Evolutionary conservation across 2,888 invertebrate genomes (phyloP).

Genomic region (Brassicogethes aeneus): DNA sequence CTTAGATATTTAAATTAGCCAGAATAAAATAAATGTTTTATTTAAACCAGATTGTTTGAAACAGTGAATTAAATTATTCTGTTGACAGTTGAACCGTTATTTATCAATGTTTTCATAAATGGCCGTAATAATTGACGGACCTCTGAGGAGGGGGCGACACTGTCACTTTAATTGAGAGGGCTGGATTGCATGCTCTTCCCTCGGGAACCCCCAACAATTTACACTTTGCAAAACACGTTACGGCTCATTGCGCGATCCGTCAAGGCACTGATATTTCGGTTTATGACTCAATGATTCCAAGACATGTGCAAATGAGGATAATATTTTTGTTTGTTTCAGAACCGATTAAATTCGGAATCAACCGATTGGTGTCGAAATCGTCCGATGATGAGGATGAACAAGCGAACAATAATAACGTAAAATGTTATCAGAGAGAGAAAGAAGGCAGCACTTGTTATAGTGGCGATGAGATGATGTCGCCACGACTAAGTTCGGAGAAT

Average conservation of each 20-base stretch:
- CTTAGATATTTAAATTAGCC: no score
- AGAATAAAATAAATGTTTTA: no score
- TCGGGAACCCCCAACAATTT: slow-evolving; percentile 51
- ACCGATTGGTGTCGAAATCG: slow-evolving; percentile 62
- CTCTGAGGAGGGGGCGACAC: slow-evolving; percentile 23
- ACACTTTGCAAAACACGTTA: slow-evolving; percentile 54
- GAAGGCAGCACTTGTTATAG: slow-evolving; percentile 46
- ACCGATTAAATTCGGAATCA: slow-evolving; percentile 77
- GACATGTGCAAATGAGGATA: no score
- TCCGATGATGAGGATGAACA: slow-evolving; percentile 54
- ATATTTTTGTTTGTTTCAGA: slow-evolving; percentile 54
- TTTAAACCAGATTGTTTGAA: neutral
- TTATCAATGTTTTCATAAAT: slow-evolving; percentile 11
- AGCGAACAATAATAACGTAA: slow-evolving; percentile 42
- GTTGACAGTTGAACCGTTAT: neutral
- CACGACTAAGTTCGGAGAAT: slow-evolving; percentile 22
- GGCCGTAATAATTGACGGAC: slow-evolving; percentile 15
- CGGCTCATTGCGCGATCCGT: slow-evolving; percentile 51
- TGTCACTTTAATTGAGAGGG: slow-evolving; percentile 40
- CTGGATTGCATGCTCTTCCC: slow-evolving; percentile 35
- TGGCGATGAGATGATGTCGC: slow-evolving; percentile 43
- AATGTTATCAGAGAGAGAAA: slow-evolving; percentile 40
- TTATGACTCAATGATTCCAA: no score
- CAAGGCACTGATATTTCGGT: slow-evolving; percentile 28
- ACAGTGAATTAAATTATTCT: neutral